Conservation (phyloP, 2,113 vertebrate genomes). For the Lethenteron camtschaticum region DNA sequence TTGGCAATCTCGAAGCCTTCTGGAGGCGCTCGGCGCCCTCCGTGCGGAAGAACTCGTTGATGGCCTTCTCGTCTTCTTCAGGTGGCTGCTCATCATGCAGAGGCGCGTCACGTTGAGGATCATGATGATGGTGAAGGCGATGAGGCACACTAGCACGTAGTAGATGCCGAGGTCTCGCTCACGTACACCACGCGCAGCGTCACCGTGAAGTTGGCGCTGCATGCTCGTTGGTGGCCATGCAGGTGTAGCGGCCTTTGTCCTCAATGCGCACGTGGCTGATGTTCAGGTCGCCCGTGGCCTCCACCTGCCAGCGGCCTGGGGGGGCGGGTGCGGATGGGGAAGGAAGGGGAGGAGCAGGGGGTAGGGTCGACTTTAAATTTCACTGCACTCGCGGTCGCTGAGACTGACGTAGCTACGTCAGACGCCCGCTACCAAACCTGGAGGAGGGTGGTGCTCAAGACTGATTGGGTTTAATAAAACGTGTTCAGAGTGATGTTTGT, state of each 20-base stretch:
- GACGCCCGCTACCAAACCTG: too few relatives aligned
- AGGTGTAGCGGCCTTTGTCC: slow-evolving; percentile 68
- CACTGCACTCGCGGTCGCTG: too few relatives aligned
- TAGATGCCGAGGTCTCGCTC: slow-evolving; percentile 53
- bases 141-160: slow-evolving; percentile 59
- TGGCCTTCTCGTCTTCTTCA: slow-evolving; percentile 62
- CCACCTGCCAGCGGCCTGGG: slow-evolving; percentile 27
- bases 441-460: too few relatives aligned
- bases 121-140: slow-evolving; percentile 59
- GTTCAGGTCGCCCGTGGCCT: slow-evolving; percentile 39
- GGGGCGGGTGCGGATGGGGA: neutral
- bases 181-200: slow-evolving; percentile 55
- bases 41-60: slow-evolving; percentile 81
- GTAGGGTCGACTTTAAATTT: too few relatives aligned
- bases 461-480: too few relatives aligned
- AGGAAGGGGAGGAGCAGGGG: too few relatives aligned
- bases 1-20: slow-evolving; percentile 88
- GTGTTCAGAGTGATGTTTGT: too few relatives aligned
- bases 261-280: slow-evolving; percentile 49
- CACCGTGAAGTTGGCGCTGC: slow-evolving; percentile 42
- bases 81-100: slow-evolving; percentile 79
- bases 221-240: slow-evolving; percentile 15
- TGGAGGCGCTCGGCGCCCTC: slow-evolving; percentile 83
- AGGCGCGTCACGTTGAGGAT: slow-evolving; percentile 59
- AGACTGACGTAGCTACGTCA: too few relatives aligned